Percentiles rank a stretch among this genome's conserved stretches.
phyloP scores from a whole-genome alignment of 2,888 invertebrate genomes.

The Pherbina coryleti region DNA sequence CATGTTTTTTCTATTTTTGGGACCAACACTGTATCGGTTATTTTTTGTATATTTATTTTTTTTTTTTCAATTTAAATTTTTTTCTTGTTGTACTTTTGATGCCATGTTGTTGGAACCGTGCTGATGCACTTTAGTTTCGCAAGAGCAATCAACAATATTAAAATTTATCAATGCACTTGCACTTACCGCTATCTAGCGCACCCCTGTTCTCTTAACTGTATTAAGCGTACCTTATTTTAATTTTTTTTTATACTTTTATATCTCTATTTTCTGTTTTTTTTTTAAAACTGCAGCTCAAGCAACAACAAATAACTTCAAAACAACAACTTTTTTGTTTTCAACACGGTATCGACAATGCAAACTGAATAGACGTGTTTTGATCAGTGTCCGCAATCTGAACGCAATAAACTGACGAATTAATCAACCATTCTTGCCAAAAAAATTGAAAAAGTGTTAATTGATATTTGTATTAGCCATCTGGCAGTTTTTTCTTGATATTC shows the following conservation, averaged over 20 bases:
- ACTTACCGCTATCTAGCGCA: no score
- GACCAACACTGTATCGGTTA: neutral
- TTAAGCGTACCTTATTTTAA: neutral
- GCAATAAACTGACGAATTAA: no score
- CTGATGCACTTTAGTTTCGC: constrained; percentile 25
- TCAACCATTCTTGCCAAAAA: no score
- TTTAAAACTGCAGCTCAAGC: neutral
- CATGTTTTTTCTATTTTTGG: neutral
- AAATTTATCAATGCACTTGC: constrained; percentile 37
- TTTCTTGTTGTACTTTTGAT: constrained; percentile 15
- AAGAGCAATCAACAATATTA: constrained; percentile 50
- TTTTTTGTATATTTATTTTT: constrained; percentile 3
- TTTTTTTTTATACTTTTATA: neutral
- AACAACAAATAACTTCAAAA: neutral
- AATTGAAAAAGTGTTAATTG: no score
- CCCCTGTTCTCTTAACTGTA: neutral
- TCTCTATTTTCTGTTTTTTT: neutral
- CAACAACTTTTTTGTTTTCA: neutral
- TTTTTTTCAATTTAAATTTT: constrained; percentile 20
- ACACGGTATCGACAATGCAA: no score
- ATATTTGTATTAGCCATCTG: no score
- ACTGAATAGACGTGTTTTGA: no score
- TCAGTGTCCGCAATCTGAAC: no score
- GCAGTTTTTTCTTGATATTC: no score
- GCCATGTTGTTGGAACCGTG: neutral